Evolutionary conservation across 2,797 vertebrate species (phyloP), one percentile per base, ranked within the genome.

Genomic region (Protonibea diacanthus): DNA sequence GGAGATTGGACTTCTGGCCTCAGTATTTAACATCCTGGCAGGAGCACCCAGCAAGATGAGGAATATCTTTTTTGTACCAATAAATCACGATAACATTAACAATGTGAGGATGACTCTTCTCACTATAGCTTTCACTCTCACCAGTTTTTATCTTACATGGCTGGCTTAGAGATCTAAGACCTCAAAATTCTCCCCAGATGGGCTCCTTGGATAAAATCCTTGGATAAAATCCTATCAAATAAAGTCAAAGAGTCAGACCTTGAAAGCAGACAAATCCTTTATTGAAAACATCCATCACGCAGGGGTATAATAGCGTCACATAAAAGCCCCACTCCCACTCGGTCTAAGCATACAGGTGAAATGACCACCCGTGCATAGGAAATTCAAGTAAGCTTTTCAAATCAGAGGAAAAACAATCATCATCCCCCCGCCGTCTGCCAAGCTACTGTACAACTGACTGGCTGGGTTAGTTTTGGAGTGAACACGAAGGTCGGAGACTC

Each of bases 401-500:
- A 78, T 76, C 47, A 33, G 48, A 82, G 58, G 74, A 82, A 88
- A 86, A 88, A 71, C 55, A 74, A 72, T 88, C 76, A 85, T 86
- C 80, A 80, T 83, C 63, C 47, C 8, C 56, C 62, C 1, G 0
- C 38, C 42, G 79, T 66, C 74, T 83, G 73, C 83, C 80, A 81
- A 75, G 52, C 87, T 84, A 81, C 85, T 71, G 87, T 80, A 72
- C 55, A 25, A 42, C 75, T 69, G 69, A 80, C 76, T 71, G 86
- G 68, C 87, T 76, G 65, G 71, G 78, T 87, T 87, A 71, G 76
- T 83, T 79, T 86, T 88, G 71, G 87, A 90, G 73, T 59, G 58
- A 78, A 87, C 74, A 40, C 12, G 44, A 84, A 90, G 79, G 86
- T 86, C 87, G 86, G 82, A 70, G 86, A 83, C 86, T 90, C 51